Conservation (phyloP, 2,888 invertebrate genomes). For the Meliscaeva auricollis region DNA sequence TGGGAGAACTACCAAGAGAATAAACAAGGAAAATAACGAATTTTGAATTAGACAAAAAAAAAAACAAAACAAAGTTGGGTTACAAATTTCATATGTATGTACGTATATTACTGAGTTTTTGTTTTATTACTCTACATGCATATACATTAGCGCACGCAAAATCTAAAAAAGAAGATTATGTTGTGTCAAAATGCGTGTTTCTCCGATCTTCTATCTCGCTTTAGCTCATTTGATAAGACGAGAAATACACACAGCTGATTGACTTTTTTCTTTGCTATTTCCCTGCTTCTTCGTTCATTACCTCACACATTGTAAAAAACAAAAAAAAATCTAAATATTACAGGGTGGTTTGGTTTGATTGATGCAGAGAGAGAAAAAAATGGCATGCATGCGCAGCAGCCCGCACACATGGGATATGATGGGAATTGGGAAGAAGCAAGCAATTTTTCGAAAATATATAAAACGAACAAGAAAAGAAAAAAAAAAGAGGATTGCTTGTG, state of each 20-base stretch:
- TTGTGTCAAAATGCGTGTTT: slow-evolving; percentile 54
- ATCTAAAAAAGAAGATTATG: slow-evolving; percentile 4
- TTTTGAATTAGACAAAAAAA: no score
- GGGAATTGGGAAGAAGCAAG: slow-evolving; percentile 22
- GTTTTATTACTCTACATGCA: background rate
- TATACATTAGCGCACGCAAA: slow-evolving; percentile 4
- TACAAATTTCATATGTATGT: no score
- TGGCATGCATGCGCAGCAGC: slow-evolving; percentile 55
- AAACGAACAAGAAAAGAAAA: background rate
- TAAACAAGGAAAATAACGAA: no score
- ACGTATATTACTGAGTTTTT: no score
- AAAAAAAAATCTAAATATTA: slow-evolving; percentile 1
- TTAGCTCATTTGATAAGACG: slow-evolving; percentile 18
- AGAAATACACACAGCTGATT: slow-evolving; percentile 67
- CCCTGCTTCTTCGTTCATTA: slow-evolving; percentile 48
- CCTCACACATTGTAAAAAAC: slow-evolving; percentile 44
- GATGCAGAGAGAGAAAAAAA: background rate
- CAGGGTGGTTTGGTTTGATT: slow-evolving; percentile 47
- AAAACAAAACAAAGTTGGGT: no score
- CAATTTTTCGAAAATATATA: slow-evolving; percentile 4
- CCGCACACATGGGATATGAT: slow-evolving; percentile 16
- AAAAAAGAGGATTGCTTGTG: slow-evolving; percentile 9
- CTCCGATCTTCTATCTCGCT: slow-evolving; percentile 26
- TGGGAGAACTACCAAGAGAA: no score
- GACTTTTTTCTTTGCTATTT: slow-evolving; percentile 35